Conservation (phyloP, 1,140 invertebrate species). For the Drosophila ironensis region DNA sequence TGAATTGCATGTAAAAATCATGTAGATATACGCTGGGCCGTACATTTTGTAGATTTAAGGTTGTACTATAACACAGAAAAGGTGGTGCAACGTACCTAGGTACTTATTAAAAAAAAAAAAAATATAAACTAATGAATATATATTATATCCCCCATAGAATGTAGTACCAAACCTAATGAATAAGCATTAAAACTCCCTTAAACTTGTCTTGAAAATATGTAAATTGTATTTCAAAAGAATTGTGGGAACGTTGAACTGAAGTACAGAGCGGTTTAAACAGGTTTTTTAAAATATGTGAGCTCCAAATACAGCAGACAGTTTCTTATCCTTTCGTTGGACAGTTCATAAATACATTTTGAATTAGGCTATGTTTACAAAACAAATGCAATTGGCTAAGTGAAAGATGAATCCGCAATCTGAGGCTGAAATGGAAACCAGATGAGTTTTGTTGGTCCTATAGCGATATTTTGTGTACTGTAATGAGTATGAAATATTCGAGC, state of each 20-base stretch:
- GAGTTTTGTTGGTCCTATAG: constrained; percentile 17
- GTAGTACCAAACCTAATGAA: too few species aligned
- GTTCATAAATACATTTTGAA: constrained; percentile 22
- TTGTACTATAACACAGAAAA: too few species aligned
- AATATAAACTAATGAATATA: too few species aligned
- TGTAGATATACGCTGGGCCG: not conserved
- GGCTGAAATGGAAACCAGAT: not conserved
- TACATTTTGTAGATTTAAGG: too few species aligned
- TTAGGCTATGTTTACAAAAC: constrained; percentile 19
- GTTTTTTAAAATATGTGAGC: not conserved
- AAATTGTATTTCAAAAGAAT: constrained; percentile 17
- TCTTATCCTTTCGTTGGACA: not conserved
- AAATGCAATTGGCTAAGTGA: constrained; percentile 62
- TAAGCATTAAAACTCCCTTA: too few species aligned
- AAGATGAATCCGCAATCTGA: constrained; percentile 10
- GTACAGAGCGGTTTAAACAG: constrained; percentile 28
- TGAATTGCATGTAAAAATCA: not conserved
- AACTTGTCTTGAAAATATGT: not conserved
- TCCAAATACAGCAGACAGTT: not conserved
- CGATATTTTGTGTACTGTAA: not conserved
- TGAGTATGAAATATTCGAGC: constrained; percentile 4
- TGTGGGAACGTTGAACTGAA: constrained; percentile 33
- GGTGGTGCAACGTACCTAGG: too few species aligned
- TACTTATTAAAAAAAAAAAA: too few species aligned
- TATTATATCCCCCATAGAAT: not conserved